Conservation (phyloP, 2,797 vertebrate genomes). For the Spinus pinus region DNA sequence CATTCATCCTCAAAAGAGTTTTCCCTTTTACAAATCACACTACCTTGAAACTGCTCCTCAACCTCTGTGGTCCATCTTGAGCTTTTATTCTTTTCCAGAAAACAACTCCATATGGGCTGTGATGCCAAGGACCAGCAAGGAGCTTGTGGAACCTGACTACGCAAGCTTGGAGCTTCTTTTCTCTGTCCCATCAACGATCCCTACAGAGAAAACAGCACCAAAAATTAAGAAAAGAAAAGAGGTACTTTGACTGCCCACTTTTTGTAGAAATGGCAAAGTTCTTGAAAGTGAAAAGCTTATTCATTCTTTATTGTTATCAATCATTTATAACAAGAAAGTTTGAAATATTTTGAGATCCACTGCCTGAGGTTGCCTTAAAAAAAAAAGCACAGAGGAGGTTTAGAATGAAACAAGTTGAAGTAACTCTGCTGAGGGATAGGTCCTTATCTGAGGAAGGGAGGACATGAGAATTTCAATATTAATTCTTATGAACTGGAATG, state of each 20-base stretch:
- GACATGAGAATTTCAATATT: not conserved
- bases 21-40: not conserved
- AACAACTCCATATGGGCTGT: conserved; percentile 86
- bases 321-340: not conserved
- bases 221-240: conserved; percentile 85
- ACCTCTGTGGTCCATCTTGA: not conserved
- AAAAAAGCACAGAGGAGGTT: not conserved
- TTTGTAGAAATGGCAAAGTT: not conserved
- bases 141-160: conserved; percentile 83
- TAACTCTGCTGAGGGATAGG: not conserved
- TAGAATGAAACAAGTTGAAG: not conserved
- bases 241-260: conserved; percentile 62
- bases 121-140: conserved; percentile 32
- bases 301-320: not conserved
- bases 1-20: not conserved
- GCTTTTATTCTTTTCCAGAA: conserved; percentile 70
- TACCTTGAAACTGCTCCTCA: not conserved
- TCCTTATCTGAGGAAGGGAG: not conserved
- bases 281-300: not conserved
- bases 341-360: not conserved
- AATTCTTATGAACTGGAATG: not conserved
- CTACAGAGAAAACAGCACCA: conserved; percentile 78
- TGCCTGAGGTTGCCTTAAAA: not conserved
- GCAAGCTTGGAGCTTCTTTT: conserved; percentile 90
- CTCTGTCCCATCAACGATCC: conserved; percentile 79